These are phyloP conservation scores for Heteromurus nitidus DNA, from an alignment of 2,888 invertebrate genomes.

Conservation along the genomic window DNA sequence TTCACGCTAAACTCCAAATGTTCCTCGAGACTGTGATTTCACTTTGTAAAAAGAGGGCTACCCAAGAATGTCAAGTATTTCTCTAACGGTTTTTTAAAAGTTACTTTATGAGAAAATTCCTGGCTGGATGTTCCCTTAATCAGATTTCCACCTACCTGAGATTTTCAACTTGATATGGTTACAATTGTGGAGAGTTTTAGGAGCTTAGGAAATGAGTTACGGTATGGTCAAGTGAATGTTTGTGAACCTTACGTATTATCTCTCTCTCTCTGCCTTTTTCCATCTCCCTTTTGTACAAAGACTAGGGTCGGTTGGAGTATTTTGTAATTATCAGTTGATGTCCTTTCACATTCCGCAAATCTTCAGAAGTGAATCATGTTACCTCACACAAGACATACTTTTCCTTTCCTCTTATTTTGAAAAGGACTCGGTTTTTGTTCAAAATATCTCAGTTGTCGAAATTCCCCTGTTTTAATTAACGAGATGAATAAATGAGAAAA, in stretches of 20 bases:
- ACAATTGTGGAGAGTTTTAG: not conserved
- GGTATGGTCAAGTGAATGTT: not conserved
- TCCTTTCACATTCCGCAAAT: slow-evolving; percentile 32
- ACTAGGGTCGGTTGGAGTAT: not conserved
- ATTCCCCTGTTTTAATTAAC: slow-evolving; percentile 51
- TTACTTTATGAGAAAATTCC: slow-evolving; percentile 71
- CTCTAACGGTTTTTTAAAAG: slow-evolving; percentile 48
- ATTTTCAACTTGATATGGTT: slow-evolving; percentile 9
- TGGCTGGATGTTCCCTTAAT: slow-evolving; percentile 72
- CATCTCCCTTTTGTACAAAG: slow-evolving; percentile 7
- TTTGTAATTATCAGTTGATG: slow-evolving; percentile 21
- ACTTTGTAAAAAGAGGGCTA: not conserved
- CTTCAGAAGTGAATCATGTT: not conserved
- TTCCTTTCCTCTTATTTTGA: not conserved
- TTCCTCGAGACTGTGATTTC: not conserved
- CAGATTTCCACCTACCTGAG: slow-evolving; percentile 74
- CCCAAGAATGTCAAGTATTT: slow-evolving; percentile 57
- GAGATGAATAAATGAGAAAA: not conserved
- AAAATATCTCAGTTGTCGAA: slow-evolving; percentile 20
- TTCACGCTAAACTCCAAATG: not conserved
- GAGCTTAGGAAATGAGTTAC: not conserved
- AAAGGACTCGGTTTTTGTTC: not conserved
- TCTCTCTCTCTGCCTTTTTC: not conserved
- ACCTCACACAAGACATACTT: not conserved
- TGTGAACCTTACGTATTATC: not conserved